A percentile compares a stretch with the other conserved stretches of the same genome.
Conservation (phyloP, 2,888 invertebrate species). For the Diplolepis rosae region DNA sequence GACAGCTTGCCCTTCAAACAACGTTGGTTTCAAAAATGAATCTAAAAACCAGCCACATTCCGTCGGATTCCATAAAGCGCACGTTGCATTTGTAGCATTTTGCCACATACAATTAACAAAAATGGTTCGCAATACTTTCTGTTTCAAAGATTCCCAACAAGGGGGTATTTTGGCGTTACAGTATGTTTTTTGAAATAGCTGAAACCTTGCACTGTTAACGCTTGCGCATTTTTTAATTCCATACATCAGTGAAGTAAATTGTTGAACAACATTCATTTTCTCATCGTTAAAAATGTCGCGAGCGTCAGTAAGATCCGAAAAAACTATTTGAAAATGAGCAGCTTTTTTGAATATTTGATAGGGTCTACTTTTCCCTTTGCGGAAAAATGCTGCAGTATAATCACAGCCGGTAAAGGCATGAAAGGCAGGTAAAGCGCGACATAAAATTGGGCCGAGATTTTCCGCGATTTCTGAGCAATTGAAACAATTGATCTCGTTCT, state of each 20-base stretch:
- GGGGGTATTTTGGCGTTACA: constrained; percentile 31
- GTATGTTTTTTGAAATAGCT: constrained; percentile 32
- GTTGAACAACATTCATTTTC: constrained; percentile 31
- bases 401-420: no score
- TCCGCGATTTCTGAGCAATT: neutral
- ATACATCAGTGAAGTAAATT: constrained; percentile 33
- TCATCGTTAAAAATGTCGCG: constrained; percentile 24
- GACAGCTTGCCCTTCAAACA: constrained; percentile 45
- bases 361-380: constrained; percentile 18
- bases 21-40: constrained; percentile 41
- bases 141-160: constrained; percentile 40
- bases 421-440: no score
- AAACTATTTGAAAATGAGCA: no score
- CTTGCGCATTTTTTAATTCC: constrained; percentile 19
- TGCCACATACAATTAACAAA: constrained; percentile 59
- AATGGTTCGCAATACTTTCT: constrained; percentile 54
- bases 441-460: constrained; percentile 2
- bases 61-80: constrained; percentile 47
- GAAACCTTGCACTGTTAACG: constrained; percentile 23
- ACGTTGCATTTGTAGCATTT: constrained; percentile 54
- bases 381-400: no score
- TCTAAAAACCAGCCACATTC: constrained; percentile 46
- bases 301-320: neutral
- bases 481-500: constrained; percentile 31
- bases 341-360: no score